Conservation (phyloP, 30 jellyfish, hydroid and myxozoan species). For the Cassiopea andromeda region DNA sequence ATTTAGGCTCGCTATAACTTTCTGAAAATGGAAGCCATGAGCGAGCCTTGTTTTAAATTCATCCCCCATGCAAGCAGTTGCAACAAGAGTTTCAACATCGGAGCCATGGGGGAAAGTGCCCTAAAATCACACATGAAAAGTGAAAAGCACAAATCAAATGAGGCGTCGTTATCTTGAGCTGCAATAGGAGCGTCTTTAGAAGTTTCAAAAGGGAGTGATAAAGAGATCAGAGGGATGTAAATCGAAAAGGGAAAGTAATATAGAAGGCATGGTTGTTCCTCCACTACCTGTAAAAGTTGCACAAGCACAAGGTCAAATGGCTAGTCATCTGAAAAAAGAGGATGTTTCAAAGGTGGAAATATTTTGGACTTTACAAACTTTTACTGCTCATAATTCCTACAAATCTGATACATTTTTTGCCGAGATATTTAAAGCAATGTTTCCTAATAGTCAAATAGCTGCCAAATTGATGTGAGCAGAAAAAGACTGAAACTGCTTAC, state of each 20-base stretch:
- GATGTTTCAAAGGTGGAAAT: background rate
- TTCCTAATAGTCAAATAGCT: background rate
- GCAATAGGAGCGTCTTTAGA: background rate
- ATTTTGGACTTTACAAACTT: background rate
- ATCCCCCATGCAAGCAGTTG: too few species aligned
- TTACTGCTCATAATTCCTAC: background rate
- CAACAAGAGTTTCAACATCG: background rate
- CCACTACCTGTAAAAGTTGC: background rate
- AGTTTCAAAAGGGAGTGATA: background rate
- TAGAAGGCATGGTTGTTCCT: background rate
- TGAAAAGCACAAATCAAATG: too few species aligned
- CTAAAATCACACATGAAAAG: background rate
- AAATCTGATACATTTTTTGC: background rate
- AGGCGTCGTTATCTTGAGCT: background rate
- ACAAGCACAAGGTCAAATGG: background rate
- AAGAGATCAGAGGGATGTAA: background rate
- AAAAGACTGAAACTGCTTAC: background rate
- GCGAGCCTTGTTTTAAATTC: too few species aligned
- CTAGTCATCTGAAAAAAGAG: background rate
- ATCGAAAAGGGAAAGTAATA: background rate
- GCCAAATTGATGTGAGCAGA: background rate
- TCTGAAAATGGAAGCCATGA: too few species aligned
- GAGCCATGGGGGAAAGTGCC: background rate
- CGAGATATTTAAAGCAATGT: background rate
- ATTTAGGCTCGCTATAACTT: too few species aligned